A percentile compares a stretch with the other conserved stretches of the same genome.
These are phyloP conservation scores for Macrosteles quadrilineatus DNA, from an alignment of 1,140 invertebrate species.

Conservation along the genomic window DNA sequence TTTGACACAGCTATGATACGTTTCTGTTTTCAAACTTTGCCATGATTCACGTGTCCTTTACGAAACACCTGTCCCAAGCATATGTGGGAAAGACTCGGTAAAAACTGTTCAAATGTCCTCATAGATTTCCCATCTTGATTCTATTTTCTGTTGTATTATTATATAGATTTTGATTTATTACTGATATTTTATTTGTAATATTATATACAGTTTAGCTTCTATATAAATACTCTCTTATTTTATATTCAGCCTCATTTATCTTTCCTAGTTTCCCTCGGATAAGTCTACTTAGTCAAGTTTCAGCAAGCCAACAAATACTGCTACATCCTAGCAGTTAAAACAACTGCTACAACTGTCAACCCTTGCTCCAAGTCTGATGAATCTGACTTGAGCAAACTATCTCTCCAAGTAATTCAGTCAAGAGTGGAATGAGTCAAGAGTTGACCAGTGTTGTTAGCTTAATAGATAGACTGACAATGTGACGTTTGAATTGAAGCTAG, in stretches of 20 bases:
- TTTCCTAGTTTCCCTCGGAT: background rate
- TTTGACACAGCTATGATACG: background rate
- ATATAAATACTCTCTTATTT: constrained; percentile 12
- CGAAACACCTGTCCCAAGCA: background rate
- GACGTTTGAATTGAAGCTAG: too few relatives aligned
- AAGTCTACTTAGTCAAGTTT: too few relatives aligned
- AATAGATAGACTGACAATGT: too few relatives aligned
- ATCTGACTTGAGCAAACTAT: too few relatives aligned
- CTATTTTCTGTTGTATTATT: constrained; percentile 17
- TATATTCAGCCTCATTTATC: background rate
- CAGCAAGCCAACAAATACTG: too few relatives aligned
- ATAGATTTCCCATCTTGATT: background rate
- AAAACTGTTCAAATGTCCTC: background rate
- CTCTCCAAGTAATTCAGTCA: too few relatives aligned
- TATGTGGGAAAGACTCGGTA: background rate
- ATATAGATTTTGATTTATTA: constrained; percentile 13
- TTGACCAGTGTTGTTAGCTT: too few relatives aligned
- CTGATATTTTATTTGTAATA: constrained; percentile 9
- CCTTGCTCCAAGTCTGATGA: too few relatives aligned
- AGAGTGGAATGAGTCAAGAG: too few relatives aligned
- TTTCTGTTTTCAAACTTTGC: background rate
- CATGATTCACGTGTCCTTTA: background rate
- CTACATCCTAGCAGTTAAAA: too few relatives aligned
- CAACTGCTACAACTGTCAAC: too few relatives aligned
- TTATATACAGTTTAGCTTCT: constrained; percentile 11